phyloP scores from a whole-genome alignment of 2,797 vertebrate species.

The Halcyon smyrnensis region DNA sequence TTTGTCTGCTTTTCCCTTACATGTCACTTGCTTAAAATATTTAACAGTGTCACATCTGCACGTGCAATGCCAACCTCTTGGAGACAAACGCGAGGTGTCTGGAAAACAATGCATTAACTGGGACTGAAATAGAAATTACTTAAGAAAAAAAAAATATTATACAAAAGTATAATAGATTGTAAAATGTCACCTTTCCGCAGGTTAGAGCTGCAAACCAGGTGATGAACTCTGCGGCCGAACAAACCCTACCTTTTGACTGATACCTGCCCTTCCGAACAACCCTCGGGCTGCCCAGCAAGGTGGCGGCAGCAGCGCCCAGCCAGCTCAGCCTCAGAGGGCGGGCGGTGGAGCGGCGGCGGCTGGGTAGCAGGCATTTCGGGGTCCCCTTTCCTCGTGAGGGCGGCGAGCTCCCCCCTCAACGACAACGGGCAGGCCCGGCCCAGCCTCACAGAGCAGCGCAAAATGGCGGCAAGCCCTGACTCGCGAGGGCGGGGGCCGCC shows the following conservation, averaged over 20 bases:
- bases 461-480: background rate
- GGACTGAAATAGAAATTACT: background rate
- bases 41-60: background rate
- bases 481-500: no score
- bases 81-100: background rate
- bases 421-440: accelerated
- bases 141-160: background rate
- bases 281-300: accelerated
- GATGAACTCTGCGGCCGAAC: background rate
- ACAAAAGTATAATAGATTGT: no score
- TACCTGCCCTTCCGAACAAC: accelerated
- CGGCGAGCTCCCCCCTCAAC: accelerated
- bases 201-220: background rate
- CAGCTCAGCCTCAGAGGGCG: accelerated
- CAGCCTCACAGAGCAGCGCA: accelerated
- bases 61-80: background rate
- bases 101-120: background rate
- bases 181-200: background rate
- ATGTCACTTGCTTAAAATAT: background rate
- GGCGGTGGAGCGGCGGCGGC: accelerated
- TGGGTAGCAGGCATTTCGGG: accelerated
- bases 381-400: accelerated
- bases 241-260: background rate
- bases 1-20: background rate
- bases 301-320: background rate